Base-by-base conservation (phyloP, 23 tunicate species). In the Trididemnum clinides region DNA sequence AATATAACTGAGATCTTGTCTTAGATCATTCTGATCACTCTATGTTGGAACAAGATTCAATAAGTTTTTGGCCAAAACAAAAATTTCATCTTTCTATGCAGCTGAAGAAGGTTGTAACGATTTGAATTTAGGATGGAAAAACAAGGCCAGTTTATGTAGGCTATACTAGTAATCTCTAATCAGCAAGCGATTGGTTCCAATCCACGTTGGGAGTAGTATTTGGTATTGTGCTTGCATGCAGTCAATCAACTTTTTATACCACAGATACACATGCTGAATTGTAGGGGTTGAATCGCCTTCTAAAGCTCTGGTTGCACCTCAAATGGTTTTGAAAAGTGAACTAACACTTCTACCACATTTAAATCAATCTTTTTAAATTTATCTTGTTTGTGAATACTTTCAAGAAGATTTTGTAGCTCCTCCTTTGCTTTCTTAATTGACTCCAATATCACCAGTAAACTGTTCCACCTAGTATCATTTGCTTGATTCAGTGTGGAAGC, bases 241-340 rank as follows among this genome's bases (percentile, higher is more conserved):
- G 6, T 23, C 12, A 5, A 5, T 31, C 10, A 66, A n/a, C 37
- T 29, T 66, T 3, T 31, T 30, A 31, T 28, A 32, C 36, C 36
- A 66, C 36, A 29, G 75, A 66, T 5, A 66, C 2, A 66, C 75
- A 29, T 66, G 7, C 19, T 66, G 36, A 31, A 66, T 66, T 3
- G 75, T 66, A 10, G 75, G 75, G 7, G 30, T 29, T 29, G 37
- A 5, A 28, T 66, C 75, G n/a, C 75, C 75, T 66, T 66, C 75
- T 20, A 66, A 23, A 5, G 12, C 37, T 31, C 31, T 66, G 6
- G 37, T 66, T 29, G 37, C 75, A 29, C 7, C 36, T 5, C 5
- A 66, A 66, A 66, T 4, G 75, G 75, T 32, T 66, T 36, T 15
- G 31, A 32, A 31, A 66, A 66, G 6, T 66, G 6, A 5, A 66